A percentile compares a stretch with the other conserved stretches of the same genome.
These are phyloP conservation scores for Zingel zingel DNA, from an alignment of 2,113 vertebrate species.

Conservation along the genomic window DNA sequence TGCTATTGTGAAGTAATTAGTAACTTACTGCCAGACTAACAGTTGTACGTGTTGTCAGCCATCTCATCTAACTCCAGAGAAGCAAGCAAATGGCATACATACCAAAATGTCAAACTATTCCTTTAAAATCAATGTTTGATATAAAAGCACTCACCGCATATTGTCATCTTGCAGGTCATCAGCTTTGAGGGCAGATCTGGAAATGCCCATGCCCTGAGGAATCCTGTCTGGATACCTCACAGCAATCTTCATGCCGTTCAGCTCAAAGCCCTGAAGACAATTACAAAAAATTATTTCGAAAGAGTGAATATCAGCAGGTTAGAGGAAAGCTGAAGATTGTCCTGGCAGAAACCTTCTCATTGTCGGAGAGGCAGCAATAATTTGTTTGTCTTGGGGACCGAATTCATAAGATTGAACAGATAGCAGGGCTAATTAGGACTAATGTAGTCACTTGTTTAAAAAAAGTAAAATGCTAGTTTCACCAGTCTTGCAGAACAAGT, in stretches of 20 bases:
- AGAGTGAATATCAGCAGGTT: not conserved
- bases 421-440: too few relatives aligned
- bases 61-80: not conserved
- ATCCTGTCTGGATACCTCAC: slow-evolving; percentile 78
- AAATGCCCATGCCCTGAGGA: slow-evolving; percentile 65
- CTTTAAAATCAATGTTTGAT: too few relatives aligned
- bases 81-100: not conserved
- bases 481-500: too few relatives aligned
- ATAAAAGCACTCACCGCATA: slow-evolving; percentile 39
- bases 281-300: not conserved
- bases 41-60: not conserved
- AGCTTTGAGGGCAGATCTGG: slow-evolving; percentile 69
- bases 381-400: too few relatives aligned
- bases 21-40: too few relatives aligned
- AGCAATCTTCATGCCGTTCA: slow-evolving; percentile 52
- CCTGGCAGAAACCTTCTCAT: too few relatives aligned
- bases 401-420: too few relatives aligned
- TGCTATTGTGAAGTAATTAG: too few relatives aligned
- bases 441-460: too few relatives aligned
- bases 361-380: not conserved
- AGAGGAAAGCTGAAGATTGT: not conserved
- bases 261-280: slow-evolving; percentile 54
- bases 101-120: not conserved
- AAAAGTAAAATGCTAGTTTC: too few relatives aligned
- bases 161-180: slow-evolving; percentile 35